Conservation (phyloP, 2,888 invertebrate species). For the Phytoseiulus persimilis region DNA sequence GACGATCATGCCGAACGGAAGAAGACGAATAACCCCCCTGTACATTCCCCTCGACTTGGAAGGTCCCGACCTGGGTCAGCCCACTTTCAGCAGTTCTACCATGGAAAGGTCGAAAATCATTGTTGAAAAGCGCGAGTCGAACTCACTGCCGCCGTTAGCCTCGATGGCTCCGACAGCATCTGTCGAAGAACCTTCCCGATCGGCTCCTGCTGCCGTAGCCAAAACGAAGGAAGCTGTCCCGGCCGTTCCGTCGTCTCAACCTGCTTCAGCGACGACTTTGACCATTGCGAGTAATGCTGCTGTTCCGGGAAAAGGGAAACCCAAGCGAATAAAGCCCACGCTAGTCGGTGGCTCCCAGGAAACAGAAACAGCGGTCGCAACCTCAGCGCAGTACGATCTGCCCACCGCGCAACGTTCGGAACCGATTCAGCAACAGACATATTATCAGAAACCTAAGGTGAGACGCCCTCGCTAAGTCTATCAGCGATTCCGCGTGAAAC, state of each 20-base stretch:
- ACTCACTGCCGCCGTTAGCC: conserved; percentile 46
- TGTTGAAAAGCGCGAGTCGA: conserved; percentile 63
- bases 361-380: background rate
- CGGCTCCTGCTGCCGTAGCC: background rate
- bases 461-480: background rate
- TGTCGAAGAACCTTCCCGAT: background rate
- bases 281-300: conserved; percentile 29
- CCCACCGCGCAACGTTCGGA: background rate
- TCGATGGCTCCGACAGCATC: conserved; percentile 6
- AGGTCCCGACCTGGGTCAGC: conserved; percentile 42
- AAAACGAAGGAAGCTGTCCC: background rate
- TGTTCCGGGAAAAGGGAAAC: conserved; percentile 21
- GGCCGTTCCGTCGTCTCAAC: background rate
- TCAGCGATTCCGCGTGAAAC: background rate
- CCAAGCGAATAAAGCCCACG: conserved; percentile 22
- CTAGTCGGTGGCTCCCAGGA: background rate
- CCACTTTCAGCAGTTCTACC: conserved; percentile 58
- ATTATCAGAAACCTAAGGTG: background rate
- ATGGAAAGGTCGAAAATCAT: conserved; percentile 70
- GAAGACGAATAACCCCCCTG: conserved; percentile 89
- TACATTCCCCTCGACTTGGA: conserved; percentile 63
- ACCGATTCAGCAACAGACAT: background rate
- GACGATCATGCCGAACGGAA: conserved; percentile 84
- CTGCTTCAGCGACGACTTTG: background rate
- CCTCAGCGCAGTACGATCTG: background rate